phyloP scores from a whole-genome alignment of 2,888 invertebrate genomes.

The Eretmocerus hayati region DNA sequence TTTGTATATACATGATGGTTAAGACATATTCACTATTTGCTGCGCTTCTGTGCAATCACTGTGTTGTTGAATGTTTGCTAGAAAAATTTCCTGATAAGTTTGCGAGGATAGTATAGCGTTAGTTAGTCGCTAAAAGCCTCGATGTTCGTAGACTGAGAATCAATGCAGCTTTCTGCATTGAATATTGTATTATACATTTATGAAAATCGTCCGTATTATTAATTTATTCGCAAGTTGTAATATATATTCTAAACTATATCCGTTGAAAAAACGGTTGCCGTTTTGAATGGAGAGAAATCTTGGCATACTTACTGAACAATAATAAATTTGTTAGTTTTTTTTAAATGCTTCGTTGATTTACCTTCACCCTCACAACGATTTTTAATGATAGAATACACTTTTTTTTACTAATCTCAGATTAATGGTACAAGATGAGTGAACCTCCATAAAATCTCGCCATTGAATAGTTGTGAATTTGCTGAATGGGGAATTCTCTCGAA shows the following conservation, averaged over 20 bases:
- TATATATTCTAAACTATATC: conserved; percentile 15
- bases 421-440: too few relatives aligned
- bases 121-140: conserved; percentile 12
- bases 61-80: conserved; percentile 8
- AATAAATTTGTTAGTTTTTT: conserved; percentile 17
- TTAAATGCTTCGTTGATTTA: too few relatives aligned
- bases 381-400: too few relatives aligned
- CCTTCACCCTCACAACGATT: too few relatives aligned
- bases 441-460: too few relatives aligned
- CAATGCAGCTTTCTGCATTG: conserved; percentile 11
- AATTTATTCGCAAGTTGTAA: conserved; percentile 12
- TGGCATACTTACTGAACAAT: background rate
- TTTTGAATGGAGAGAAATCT: conserved; percentile 2
- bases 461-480: too few relatives aligned
- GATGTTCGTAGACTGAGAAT: conserved; percentile 14
- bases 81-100: background rate
- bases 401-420: too few relatives aligned
- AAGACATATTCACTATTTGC: background rate
- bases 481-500: too few relatives aligned
- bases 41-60: background rate
- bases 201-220: conserved; percentile 13
- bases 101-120: conserved; percentile 4
- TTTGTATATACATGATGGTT: conserved; percentile 1
- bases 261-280: conserved; percentile 6
- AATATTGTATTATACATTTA: conserved; percentile 7